A percentile compares a stretch with the other conserved stretches of the same genome.
Conservation (phyloP, 2,113 vertebrate species). For the Planiliza haematocheilus region DNA sequence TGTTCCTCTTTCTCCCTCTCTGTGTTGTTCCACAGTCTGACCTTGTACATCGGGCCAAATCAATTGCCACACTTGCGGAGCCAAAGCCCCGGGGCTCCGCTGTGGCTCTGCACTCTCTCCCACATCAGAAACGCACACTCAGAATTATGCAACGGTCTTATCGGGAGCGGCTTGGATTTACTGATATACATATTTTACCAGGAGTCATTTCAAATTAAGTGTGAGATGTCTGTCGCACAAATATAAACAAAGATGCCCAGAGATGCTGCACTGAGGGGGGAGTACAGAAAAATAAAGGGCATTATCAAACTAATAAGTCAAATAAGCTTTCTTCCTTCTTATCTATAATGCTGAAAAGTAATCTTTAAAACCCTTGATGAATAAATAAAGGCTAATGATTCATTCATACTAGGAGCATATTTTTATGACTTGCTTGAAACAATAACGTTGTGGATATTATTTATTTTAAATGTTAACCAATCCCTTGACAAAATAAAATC, state of each 20-base stretch:
- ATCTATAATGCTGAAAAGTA: background rate
- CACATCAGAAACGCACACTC: constrained; percentile 50
- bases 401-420: no score
- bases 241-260: constrained; percentile 13
- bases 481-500: no score
- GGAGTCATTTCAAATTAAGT: constrained; percentile 17
- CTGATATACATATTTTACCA: constrained; percentile 33
- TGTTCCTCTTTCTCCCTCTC: constrained; percentile 1
- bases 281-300: background rate
- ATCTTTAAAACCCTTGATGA: no score
- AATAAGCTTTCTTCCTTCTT: background rate
- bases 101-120: constrained; percentile 34
- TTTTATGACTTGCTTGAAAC: no score
- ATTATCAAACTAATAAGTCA: background rate
- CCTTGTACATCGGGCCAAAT: constrained; percentile 65
- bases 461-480: no score
- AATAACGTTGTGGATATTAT: no score
- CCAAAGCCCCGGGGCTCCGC: constrained; percentile 57
- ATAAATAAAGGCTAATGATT: no score
- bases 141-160: constrained; percentile 36
- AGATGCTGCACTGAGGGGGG: background rate
- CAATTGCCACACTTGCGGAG: constrained; percentile 68
- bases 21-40: constrained; percentile 54
- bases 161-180: constrained; percentile 30
- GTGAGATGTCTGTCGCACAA: background rate